These are phyloP conservation scores for Malurus splendens DNA, from an alignment of 2,797 vertebrate genomes.

Conservation along the genomic window DNA sequence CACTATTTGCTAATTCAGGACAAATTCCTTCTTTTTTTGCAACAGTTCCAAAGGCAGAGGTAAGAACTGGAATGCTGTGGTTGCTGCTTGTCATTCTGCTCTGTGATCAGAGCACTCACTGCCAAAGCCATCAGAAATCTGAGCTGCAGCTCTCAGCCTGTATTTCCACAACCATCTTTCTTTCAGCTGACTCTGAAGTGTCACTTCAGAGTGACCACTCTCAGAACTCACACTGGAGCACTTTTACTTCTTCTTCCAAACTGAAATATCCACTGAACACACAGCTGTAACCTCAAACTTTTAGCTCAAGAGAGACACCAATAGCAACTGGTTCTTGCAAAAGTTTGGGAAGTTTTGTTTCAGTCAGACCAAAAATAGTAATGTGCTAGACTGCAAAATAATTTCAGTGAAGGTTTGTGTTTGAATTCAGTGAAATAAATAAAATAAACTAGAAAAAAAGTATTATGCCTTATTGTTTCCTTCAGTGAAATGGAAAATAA, in stretches of 20 bases:
- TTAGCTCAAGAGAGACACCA: not conserved
- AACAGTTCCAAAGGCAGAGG: not conserved
- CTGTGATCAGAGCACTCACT: too few relatives aligned
- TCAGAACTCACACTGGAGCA: not conserved
- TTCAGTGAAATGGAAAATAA: not conserved
- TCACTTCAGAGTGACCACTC: too few relatives aligned
- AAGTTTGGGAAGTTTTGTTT: not conserved
- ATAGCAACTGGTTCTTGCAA: not conserved
- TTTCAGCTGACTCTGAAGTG: not conserved
- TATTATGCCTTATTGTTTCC: not conserved
- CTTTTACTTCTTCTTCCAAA: not conserved
- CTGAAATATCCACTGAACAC: not conserved
- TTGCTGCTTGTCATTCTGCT: not conserved
- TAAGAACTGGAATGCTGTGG: not conserved
- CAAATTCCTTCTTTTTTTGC: not conserved
- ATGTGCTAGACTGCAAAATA: not conserved
- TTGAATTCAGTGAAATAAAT: not conserved
- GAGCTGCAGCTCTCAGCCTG: not conserved
- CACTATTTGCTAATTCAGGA: not conserved
- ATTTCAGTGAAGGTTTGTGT: not conserved
- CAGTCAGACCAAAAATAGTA: not conserved
- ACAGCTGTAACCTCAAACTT: not conserved
- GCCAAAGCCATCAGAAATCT: not conserved
- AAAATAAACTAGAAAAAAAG: not conserved
- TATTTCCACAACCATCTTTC: not conserved